Evolutionary conservation across 2,888 invertebrate genomes (phyloP).

Genomic region (Pecten maximus): DNA sequence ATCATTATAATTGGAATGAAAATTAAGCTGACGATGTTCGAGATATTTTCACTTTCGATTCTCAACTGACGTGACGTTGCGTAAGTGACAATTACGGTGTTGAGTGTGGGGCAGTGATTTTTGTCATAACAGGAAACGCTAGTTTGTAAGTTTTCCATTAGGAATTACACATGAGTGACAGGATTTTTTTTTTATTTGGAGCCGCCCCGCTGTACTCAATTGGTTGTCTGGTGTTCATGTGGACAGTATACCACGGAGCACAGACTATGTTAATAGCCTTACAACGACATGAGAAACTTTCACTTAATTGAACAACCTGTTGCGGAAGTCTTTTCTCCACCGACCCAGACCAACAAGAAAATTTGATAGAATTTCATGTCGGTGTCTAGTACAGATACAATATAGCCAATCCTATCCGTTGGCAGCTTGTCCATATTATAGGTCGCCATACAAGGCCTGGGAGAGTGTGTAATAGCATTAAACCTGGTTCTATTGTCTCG

Average conservation of each 20-base stretch:
- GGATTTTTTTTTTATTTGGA: background rate
- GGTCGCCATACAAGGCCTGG: background rate
- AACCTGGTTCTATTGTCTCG: background rate
- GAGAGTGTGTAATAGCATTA: background rate
- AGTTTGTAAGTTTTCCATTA: background rate
- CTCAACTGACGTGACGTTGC: background rate
- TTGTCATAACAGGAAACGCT: background rate
- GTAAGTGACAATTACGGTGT: background rate
- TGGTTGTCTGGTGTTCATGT: background rate
- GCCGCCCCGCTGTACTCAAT: background rate
- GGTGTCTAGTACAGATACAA: background rate
- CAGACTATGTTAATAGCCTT: background rate
- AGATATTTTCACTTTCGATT: background rate
- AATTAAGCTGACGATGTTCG: background rate
- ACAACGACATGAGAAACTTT: background rate
- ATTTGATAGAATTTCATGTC: slow-evolving; percentile 24
- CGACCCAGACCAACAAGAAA: background rate
- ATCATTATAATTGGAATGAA: too few relatives aligned
- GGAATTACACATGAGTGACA: background rate
- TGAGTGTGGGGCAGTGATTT: background rate
- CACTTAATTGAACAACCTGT: background rate
- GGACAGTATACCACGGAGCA: background rate
- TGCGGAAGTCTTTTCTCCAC: background rate
- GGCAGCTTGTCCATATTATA: background rate
- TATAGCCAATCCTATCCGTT: background rate